These are phyloP conservation scores for Danio rerio DNA, from an alignment of 2,113 vertebrate species.

Conservation along the genomic window GRCz12tu NC_133197.1:36284001-36284500, in stretches of 20 bases:
- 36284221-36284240: not conserved
- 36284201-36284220: too few species aligned
- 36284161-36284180: too few species aligned
- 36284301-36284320: not conserved
- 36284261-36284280: not conserved
- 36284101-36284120: not conserved
- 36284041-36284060: not conserved
- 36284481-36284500: too few species aligned
- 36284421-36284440: too few species aligned
- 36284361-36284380: not conserved
- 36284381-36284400: conserved; percentile 39
- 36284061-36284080: conserved; percentile 40
- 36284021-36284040: not conserved
- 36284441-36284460: not conserved
- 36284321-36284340: not conserved
- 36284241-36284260: not conserved
- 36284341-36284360: not conserved
- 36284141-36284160: not conserved
- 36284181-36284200: too few species aligned
- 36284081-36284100: not conserved
- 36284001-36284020: not conserved
- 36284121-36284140: not conserved
- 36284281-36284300: not conserved
- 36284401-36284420: not conserved
- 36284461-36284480: not conserved